A percentile compares a stretch with the other conserved stretches of the same genome.
Evolutionary conservation across 1,140 invertebrate genomes (phyloP).

Genomic region (Drosophila fuyamai): DNA sequence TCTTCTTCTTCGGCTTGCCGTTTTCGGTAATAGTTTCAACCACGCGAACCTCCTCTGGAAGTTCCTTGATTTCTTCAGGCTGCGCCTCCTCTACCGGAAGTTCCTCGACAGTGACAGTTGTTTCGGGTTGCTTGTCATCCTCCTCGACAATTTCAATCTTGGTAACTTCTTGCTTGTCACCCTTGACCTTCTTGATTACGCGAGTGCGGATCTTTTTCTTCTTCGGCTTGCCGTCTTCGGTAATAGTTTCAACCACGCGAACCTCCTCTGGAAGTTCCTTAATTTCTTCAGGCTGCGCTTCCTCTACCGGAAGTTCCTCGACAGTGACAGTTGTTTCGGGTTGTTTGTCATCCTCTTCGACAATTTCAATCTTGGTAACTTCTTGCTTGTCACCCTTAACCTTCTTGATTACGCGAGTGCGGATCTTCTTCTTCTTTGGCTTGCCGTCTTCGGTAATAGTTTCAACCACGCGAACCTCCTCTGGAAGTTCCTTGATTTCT

Average conservation of each 20-base stretch:
- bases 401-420: slow-evolving; percentile 1
- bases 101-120: not conserved
- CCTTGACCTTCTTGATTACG: slow-evolving; percentile 6
- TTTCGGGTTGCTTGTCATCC: slow-evolving; percentile 1
- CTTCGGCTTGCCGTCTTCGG: slow-evolving; percentile 2
- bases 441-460: slow-evolving; percentile 2
- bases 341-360: not conserved
- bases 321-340: not conserved
- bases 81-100: not conserved
- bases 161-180: slow-evolving; percentile 5
- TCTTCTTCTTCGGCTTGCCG: slow-evolving; percentile 7
- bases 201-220: slow-evolving; percentile 6
- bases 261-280: slow-evolving; percentile 3
- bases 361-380: not conserved
- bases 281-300: not conserved
- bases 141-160: slow-evolving; percentile 4
- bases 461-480: slow-evolving; percentile 5
- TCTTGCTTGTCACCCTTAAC: slow-evolving; percentile 5
- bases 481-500: not conserved
- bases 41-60: slow-evolving; percentile 1
- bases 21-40: not conserved
- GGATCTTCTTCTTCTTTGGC: slow-evolving; percentile 10
- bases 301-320: not conserved
- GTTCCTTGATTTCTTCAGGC: not conserved
- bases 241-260: slow-evolving; percentile 3